phyloP scores from a whole-genome alignment of 2,888 invertebrate species.

The Drosophila pseudotakahashii region DNA sequence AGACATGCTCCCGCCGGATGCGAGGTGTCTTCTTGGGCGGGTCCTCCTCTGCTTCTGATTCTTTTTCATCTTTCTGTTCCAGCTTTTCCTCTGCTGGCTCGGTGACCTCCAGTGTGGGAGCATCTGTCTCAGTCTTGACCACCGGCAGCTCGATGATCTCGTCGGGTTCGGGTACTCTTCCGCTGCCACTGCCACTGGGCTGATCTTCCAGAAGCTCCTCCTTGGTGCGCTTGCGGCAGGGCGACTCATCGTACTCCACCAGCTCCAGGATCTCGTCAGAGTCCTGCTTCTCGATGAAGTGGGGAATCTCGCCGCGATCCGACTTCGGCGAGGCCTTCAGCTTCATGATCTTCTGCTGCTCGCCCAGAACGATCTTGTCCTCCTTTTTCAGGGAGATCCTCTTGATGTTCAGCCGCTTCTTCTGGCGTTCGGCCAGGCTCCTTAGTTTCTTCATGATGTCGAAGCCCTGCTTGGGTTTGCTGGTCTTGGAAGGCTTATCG shows the following conservation, averaged over 20 bases:
- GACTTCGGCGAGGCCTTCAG: slow-evolving; percentile 87
- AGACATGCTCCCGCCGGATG: slow-evolving; percentile 87
- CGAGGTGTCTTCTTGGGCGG: slow-evolving; percentile 83
- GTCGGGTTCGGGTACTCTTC: slow-evolving; percentile 81
- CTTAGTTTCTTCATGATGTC: slow-evolving; percentile 88
- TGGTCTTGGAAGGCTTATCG: slow-evolving; percentile 52
- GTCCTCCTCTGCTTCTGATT: slow-evolving; percentile 27
- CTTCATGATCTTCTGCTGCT: slow-evolving; percentile 86
- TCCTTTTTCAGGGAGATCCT: slow-evolving; percentile 82
- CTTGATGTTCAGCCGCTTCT: slow-evolving; percentile 85
- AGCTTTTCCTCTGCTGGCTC: slow-evolving; percentile 29
- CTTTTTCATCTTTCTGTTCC: slow-evolving; percentile 6
- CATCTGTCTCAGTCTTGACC: slow-evolving; percentile 51
- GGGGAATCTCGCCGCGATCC: slow-evolving; percentile 85
- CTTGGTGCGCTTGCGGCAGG: slow-evolving; percentile 81
- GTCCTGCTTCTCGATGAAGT: slow-evolving; percentile 84
- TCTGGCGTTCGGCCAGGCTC: slow-evolving; percentile 87
- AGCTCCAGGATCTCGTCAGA: slow-evolving; percentile 84
- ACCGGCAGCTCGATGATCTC: slow-evolving; percentile 82
- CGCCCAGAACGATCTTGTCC: slow-evolving; percentile 85
- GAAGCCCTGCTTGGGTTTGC: slow-evolving; percentile 84
- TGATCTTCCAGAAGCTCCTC: slow-evolving; percentile 50
- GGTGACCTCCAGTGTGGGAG: slow-evolving; percentile 49
- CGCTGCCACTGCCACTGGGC: slow-evolving; percentile 47
- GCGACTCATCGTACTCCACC: slow-evolving; percentile 84